Conservation (phyloP, 2,797 vertebrate species). For the Sparidentex hasta region DNA sequence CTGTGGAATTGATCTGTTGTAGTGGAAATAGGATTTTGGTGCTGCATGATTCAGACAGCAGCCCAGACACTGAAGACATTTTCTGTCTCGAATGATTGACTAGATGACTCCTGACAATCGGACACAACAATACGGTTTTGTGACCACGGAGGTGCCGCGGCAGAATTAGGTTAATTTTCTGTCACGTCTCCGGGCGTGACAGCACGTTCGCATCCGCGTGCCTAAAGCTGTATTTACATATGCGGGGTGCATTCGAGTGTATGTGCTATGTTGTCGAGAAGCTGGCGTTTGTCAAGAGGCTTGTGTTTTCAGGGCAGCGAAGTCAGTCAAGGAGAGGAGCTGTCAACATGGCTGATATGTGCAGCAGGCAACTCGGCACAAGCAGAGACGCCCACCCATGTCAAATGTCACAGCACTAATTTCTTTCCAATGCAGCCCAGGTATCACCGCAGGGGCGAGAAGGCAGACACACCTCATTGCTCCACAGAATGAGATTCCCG, state of each 20-base stretch:
- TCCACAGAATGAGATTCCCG: slow-evolving; percentile 56
- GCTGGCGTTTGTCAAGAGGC: slow-evolving; percentile 70
- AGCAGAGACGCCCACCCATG: slow-evolving; percentile 82
- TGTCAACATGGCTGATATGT: slow-evolving; percentile 74
- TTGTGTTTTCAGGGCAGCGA: slow-evolving; percentile 69
- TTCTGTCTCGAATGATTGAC: slow-evolving; percentile 62
- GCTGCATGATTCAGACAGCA: slow-evolving; percentile 57
- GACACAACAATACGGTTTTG: slow-evolving; percentile 35
- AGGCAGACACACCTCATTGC: slow-evolving; percentile 77
- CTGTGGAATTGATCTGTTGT: slow-evolving; percentile 77
- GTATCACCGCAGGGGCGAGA: slow-evolving; percentile 74
- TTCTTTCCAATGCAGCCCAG: slow-evolving; percentile 80
- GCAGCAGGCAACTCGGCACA: slow-evolving; percentile 67
- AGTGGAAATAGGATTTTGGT: slow-evolving; percentile 76
- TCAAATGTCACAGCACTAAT: slow-evolving; percentile 86
- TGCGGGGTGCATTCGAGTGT: slow-evolving; percentile 30
- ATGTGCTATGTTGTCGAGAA: slow-evolving; percentile 58
- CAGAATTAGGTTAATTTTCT: slow-evolving; percentile 52
- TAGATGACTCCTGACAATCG: slow-evolving; percentile 36
- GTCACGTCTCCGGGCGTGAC: slow-evolving; percentile 20
- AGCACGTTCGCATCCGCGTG: slow-evolving; percentile 23
- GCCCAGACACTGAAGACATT: slow-evolving; percentile 45
- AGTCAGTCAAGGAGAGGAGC: slow-evolving; percentile 72
- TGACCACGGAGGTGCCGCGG: slow-evolving; percentile 31
- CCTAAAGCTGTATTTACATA: slow-evolving; percentile 44